Evolutionary conservation across 92 coral and sea anemone species (phyloP).

Genomic region (Phenganax subtilis): DNA sequence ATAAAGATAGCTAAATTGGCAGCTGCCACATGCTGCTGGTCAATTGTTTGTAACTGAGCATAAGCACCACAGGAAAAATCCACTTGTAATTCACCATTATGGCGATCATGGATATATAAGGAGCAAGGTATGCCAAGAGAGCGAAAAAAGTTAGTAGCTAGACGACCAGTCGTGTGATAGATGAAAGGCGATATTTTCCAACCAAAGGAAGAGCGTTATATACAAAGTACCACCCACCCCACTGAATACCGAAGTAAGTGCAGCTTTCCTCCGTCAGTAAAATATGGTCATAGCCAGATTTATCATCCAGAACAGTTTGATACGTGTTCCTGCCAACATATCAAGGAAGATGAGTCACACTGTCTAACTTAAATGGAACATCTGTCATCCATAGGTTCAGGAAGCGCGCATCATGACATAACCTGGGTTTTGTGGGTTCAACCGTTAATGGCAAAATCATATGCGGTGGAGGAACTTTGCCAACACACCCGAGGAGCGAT

Average conservation of each 20-base stretch:
- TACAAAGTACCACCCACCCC: slow-evolving; percentile 37
- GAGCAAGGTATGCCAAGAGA: slow-evolving; percentile 19
- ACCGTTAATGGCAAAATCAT: slow-evolving; percentile 28
- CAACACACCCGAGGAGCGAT: slow-evolving; percentile 21
- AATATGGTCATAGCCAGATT: slow-evolving; percentile 54
- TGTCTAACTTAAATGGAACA: slow-evolving; percentile 35
- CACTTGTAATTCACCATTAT: slow-evolving; percentile 35
- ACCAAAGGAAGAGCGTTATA: slow-evolving; percentile 35
- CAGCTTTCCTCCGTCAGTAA: slow-evolving; percentile 26
- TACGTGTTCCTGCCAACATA: slow-evolving; percentile 31
- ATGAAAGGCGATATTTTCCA: slow-evolving; percentile 35
- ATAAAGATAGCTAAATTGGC: slow-evolving; percentile 9
- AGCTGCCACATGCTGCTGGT: background rate
- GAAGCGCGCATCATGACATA: slow-evolving; percentile 49
- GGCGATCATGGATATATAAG: slow-evolving; percentile 38
- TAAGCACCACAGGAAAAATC: slow-evolving; percentile 1
- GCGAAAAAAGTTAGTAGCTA: slow-evolving; percentile 8
- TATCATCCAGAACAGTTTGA: slow-evolving; percentile 39
- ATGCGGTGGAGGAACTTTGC: slow-evolving; percentile 6
- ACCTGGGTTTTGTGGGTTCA: slow-evolving; percentile 35
- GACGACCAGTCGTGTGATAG: slow-evolving; percentile 30
- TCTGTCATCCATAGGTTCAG: slow-evolving; percentile 43
- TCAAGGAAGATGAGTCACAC: slow-evolving; percentile 31
- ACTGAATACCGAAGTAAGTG: slow-evolving; percentile 38
- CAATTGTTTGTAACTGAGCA: background rate